A percentile compares a stretch with the other conserved stretches of the same genome.
phyloP scores from a whole-genome alignment of 2,888 invertebrate genomes.

The Leptura quadrifasciata region DNA sequence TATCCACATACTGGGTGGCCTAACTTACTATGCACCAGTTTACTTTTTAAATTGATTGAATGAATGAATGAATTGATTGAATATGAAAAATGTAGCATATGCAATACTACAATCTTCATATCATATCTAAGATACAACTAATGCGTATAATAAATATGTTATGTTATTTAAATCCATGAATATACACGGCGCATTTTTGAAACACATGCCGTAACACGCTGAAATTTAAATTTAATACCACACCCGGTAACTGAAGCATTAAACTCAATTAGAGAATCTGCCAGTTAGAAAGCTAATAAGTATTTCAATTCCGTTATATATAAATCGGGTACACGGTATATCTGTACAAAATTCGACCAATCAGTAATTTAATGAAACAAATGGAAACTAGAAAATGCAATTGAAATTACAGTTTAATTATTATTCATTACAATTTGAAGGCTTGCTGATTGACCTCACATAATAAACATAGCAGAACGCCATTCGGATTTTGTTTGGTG shows the following conservation, averaged over 20 bases:
- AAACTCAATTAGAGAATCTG: conserved; percentile 38
- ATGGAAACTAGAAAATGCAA: conserved; percentile 43
- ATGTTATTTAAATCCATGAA: no score
- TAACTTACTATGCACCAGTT: no score
- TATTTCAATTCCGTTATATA: conserved; percentile 44
- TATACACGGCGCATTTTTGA: no score
- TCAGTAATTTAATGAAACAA: conserved; percentile 41
- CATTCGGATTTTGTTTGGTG: conserved; percentile 30
- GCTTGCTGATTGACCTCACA: conserved; percentile 29
- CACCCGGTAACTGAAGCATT: conserved; percentile 13
- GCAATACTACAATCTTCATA: no score
- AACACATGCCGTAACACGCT: no score
- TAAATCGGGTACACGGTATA: conserved; percentile 29
- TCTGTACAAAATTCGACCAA: conserved; percentile 44
- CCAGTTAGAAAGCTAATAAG: conserved; percentile 49
- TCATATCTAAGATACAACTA: no score
- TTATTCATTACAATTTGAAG: conserved; percentile 35
- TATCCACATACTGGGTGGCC: no score
- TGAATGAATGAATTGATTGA: no score
- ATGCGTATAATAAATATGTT: no score
- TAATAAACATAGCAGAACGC: conserved; percentile 27
- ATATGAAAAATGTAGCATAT: no score
- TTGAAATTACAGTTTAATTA: conserved; percentile 41
- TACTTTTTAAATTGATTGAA: no score
- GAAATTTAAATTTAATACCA: background rate